These are phyloP conservation scores for Ianthella basta DNA, from an alignment of 37 sponge, comb jelly and placozoan genomes.

Conservation along the genomic window DNA sequence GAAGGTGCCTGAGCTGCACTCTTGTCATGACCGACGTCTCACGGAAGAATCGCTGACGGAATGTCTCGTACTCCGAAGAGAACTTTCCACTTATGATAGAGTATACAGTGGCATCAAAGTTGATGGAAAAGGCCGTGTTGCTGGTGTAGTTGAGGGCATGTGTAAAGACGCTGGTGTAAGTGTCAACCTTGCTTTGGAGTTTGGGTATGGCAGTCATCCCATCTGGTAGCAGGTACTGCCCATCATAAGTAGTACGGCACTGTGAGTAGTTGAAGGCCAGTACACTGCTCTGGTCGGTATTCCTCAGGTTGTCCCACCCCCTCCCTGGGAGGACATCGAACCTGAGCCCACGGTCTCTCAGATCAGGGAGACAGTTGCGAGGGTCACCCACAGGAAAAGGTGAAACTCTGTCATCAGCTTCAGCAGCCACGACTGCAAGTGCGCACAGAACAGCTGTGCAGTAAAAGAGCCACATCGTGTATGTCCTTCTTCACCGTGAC, in stretches of 20 bases:
- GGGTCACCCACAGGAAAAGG: neutral
- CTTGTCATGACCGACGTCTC: slow-evolving; percentile 51
- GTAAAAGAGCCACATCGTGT: too few species aligned
- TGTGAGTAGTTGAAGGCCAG: slow-evolving; percentile 57
- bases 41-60: slow-evolving; percentile 49
- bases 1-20: slow-evolving; percentile 51
- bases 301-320: slow-evolving; percentile 80
- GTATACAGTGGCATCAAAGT: slow-evolving; percentile 36
- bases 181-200: slow-evolving; percentile 57
- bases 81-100: slow-evolving; percentile 67
- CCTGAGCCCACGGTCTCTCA: neutral
- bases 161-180: slow-evolving; percentile 49
- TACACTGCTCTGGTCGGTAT: slow-evolving; percentile 68
- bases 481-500: too few species aligned
- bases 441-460: too few species aligned
- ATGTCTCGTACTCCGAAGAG: slow-evolving; percentile 40
- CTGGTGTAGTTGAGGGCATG: slow-evolving; percentile 68
- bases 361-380: slow-evolving; percentile 1
- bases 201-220: slow-evolving; percentile 51
- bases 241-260: slow-evolving; percentile 68
- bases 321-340: slow-evolving; percentile 57
- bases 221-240: slow-evolving; percentile 71
- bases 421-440: too few species aligned
- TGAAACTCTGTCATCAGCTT: too few species aligned
- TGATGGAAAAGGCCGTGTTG: slow-evolving; percentile 53